These are phyloP conservation scores for Potamarius usumacintae DNA, from an alignment of 2,113 vertebrate species.

Conservation along the genomic window DNA sequence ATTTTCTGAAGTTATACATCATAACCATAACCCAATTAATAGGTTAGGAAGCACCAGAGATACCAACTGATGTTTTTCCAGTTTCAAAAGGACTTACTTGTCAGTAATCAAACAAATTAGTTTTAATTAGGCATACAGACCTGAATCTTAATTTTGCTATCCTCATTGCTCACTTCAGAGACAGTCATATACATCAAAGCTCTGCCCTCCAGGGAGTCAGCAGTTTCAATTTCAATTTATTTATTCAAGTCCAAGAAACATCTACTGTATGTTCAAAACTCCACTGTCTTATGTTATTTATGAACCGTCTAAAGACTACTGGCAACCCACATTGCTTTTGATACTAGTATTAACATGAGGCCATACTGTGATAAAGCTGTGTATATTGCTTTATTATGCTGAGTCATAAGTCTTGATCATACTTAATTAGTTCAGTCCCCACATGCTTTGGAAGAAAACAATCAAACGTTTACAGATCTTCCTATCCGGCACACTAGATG, in stretches of 20 bases:
- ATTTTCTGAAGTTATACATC: not conserved
- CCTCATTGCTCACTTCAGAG: slow-evolving; percentile 51
- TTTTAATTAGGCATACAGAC: slow-evolving; percentile 62
- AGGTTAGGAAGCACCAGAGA: not conserved
- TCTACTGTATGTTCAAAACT: not conserved
- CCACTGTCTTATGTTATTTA: not conserved
- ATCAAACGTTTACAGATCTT: not conserved
- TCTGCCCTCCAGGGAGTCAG: slow-evolving; percentile 6
- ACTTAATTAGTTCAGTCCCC: not conserved
- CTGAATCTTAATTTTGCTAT: slow-evolving; percentile 61
- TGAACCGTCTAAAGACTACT: not conserved
- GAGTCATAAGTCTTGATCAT: not conserved
- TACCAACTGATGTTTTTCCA: not conserved
- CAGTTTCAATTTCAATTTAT: not conserved
- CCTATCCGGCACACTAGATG: not conserved
- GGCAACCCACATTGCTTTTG: not conserved
- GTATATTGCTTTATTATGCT: not conserved
- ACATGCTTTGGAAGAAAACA: not conserved
- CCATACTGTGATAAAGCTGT: not conserved
- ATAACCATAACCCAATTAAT: not conserved
- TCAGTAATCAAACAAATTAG: slow-evolving; percentile 46
- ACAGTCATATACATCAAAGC: slow-evolving; percentile 42
- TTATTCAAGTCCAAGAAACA: slow-evolving; percentile 11
- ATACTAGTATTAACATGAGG: not conserved
- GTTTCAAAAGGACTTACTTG: slow-evolving; percentile 37